Conservation (phyloP, 2,888 invertebrate species). For the Aromia moschata region DNA sequence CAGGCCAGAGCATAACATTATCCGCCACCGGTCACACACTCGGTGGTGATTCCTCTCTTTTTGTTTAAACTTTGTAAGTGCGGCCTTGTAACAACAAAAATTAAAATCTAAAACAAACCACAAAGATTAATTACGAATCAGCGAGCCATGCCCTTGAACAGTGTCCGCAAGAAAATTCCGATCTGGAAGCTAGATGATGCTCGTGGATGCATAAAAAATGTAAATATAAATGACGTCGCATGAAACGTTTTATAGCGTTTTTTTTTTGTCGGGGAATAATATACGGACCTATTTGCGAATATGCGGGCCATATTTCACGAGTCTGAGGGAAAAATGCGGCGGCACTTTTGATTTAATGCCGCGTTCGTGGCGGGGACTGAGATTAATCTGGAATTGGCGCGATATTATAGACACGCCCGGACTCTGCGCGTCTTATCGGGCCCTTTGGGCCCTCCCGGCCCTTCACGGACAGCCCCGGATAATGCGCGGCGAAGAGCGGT, state of each 20-base stretch:
- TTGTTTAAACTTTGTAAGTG: too few species aligned
- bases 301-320: conserved; percentile 52
- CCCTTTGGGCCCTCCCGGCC: conserved; percentile 11
- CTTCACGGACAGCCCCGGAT: conserved; percentile 23
- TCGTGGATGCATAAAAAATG: conserved; percentile 33
- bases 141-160: not conserved
- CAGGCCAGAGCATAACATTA: too few species aligned
- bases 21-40: too few species aligned
- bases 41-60: too few species aligned
- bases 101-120: too few species aligned
- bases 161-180: not conserved
- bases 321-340: conserved; percentile 51
- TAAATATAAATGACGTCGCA: conserved; percentile 39
- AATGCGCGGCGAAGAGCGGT: conserved; percentile 32
- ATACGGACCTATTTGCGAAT: conserved; percentile 53
- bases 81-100: too few species aligned
- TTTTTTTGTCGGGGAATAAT: conserved; percentile 48
- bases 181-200: not conserved
- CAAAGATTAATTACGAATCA: too few species aligned
- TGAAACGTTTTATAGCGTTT: conserved; percentile 40
- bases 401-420: conserved; percentile 39
- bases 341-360: conserved; percentile 53
- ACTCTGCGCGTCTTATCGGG: conserved; percentile 27
- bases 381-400: conserved; percentile 54
- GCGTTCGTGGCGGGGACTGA: conserved; percentile 45